These are phyloP conservation scores for Papilio aristodemus DNA, from an alignment of 1,140 invertebrate species.

Conservation along the genomic window DNA sequence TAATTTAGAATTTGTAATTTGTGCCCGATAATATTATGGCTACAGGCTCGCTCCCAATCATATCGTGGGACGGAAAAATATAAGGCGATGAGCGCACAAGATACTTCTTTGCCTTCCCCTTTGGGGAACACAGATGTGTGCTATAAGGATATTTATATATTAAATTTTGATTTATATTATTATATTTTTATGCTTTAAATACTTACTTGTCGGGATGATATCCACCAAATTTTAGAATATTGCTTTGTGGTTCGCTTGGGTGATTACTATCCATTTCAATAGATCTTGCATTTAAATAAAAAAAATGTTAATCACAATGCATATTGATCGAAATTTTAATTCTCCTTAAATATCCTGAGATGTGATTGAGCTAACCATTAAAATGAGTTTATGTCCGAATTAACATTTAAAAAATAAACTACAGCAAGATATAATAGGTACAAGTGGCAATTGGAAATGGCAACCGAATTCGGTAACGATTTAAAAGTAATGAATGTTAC, in stretches of 20 bases:
- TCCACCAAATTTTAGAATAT: constrained; percentile 57
- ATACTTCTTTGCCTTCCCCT: too few species aligned
- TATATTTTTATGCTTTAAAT: not conserved
- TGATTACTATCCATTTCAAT: constrained; percentile 45
- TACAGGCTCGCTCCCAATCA: too few species aligned
- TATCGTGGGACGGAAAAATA: too few species aligned
- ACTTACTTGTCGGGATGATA: constrained; percentile 61
- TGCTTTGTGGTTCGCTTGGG: constrained; percentile 55
- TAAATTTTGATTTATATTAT: not conserved
- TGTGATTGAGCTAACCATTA: not conserved
- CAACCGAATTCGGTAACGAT: too few species aligned
- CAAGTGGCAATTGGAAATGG: too few species aligned
- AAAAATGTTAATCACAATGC: not conserved
- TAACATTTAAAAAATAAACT: not conserved
- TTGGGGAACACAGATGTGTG: too few species aligned
- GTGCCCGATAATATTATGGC: too few species aligned
- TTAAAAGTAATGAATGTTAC: too few species aligned
- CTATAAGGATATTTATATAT: too few species aligned
- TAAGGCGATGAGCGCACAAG: too few species aligned
- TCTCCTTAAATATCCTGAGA: not conserved
- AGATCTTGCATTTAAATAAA: not conserved
- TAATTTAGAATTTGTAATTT: too few species aligned
- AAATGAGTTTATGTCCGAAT: not conserved
- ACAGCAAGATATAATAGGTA: not conserved
- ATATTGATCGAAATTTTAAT: not conserved